Percentiles rank a stretch among this genome's conserved stretches.
These are phyloP conservation scores for Lochmaea capreae DNA, from an alignment of 2,888 invertebrate genomes.

Conservation along the genomic window DNA sequence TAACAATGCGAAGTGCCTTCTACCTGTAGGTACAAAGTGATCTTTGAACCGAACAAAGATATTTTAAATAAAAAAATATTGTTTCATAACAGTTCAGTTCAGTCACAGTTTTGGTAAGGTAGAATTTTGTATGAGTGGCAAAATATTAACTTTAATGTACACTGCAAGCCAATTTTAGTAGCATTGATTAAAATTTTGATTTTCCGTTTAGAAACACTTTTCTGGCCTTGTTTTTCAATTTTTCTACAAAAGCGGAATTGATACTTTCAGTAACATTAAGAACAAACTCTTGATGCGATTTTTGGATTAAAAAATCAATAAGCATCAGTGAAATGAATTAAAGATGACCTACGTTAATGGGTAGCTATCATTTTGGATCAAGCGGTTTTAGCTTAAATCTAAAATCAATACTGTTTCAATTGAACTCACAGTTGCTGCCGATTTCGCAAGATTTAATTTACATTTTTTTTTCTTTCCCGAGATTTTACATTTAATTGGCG, in stretches of 20 bases:
- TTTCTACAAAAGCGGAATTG: background rate
- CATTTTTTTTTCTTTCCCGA: conserved; percentile 9
- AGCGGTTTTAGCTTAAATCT: conserved; percentile 35
- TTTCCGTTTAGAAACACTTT: too few species aligned
- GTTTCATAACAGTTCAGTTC: too few species aligned
- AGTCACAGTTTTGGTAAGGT: too few species aligned
- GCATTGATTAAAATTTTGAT: too few species aligned
- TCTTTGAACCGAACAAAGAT: too few species aligned
- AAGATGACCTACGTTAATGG: conserved; percentile 39
- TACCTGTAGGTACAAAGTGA: too few species aligned
- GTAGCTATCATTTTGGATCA: conserved; percentile 36
- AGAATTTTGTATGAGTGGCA: too few species aligned
- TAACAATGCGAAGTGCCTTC: too few species aligned
- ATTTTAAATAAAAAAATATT: too few species aligned
- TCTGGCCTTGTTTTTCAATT: background rate
- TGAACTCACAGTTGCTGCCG: conserved; percentile 21
- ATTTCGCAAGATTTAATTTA: conserved; percentile 22
- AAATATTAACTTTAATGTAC: too few species aligned
- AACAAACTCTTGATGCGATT: conserved; percentile 29
- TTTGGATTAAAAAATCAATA: conserved; percentile 37
- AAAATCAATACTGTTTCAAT: conserved; percentile 34
- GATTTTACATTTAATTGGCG: background rate
- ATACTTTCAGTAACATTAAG: conserved; percentile 6
- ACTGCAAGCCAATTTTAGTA: too few species aligned
- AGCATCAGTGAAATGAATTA: conserved; percentile 32